phyloP scores from a whole-genome alignment of 2,797 vertebrate species.

The Petrocephalus sullivani region DNA sequence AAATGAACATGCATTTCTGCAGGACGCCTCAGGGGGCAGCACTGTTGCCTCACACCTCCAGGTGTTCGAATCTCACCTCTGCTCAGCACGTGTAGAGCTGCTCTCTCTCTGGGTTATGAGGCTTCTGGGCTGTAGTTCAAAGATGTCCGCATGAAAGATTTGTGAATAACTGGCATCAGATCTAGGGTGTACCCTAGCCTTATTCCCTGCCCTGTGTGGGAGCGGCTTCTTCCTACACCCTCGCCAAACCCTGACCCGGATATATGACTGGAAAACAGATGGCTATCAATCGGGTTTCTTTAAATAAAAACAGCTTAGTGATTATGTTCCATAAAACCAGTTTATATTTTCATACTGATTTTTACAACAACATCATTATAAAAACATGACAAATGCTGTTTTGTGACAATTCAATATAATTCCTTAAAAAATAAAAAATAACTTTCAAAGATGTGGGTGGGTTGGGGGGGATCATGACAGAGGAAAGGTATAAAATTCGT shows the following conservation, averaged over 20 bases:
- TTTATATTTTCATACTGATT: conserved; percentile 24
- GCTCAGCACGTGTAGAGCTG: background rate
- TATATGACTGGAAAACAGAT: background rate
- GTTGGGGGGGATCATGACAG: background rate
- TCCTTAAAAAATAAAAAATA: conserved; percentile 18
- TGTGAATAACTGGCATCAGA: background rate
- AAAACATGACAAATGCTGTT: conserved; percentile 22
- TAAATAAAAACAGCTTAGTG: background rate
- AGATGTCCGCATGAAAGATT: background rate
- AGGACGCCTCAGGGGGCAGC: background rate
- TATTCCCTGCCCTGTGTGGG: background rate
- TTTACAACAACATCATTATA: conserved; percentile 20
- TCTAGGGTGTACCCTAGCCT: background rate
- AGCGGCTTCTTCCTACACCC: background rate
- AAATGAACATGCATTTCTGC: background rate
- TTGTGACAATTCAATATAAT: conserved; percentile 19
- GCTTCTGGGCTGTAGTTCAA: background rate
- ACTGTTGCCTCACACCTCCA: background rate
- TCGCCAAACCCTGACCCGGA: background rate
- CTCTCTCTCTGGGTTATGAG: background rate
- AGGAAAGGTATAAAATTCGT: background rate
- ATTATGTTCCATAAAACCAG: background rate
- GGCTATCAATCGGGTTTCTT: background rate
- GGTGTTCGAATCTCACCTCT: background rate
- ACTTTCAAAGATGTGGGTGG: background rate